These are phyloP conservation scores for Fratercula arctica DNA, from an alignment of 2,797 vertebrate species.

Conservation along the genomic window DNA sequence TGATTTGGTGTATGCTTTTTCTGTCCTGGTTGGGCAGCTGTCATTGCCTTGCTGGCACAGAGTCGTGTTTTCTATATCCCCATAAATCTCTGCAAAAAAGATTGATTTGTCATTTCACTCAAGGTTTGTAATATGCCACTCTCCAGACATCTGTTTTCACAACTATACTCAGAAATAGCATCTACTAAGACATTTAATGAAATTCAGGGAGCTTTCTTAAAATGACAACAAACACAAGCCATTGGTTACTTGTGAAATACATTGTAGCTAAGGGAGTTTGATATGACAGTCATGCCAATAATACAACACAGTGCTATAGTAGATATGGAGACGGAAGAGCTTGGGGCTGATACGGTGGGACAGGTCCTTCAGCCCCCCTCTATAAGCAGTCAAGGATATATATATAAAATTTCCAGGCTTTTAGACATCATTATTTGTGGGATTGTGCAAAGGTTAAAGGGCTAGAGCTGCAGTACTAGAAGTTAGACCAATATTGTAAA, in stretches of 20 bases:
- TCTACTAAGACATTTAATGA: not conserved
- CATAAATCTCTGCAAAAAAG: not conserved
- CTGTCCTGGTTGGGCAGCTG: not conserved
- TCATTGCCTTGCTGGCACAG: not conserved
- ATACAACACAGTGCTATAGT: not conserved
- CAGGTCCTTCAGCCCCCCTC: not conserved
- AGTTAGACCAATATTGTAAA: not conserved
- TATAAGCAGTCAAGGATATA: not conserved
- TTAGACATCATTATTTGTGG: not conserved
- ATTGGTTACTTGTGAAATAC: not conserved
- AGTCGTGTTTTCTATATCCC: not conserved
- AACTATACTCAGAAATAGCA: not conserved
- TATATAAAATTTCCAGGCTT: not conserved
- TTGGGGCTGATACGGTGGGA: not conserved
- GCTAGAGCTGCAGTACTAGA: not conserved
- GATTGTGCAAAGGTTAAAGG: not conserved
- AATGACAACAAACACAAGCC: not conserved
- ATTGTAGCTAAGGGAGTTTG: not conserved
- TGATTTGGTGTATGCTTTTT: not conserved
- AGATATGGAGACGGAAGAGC: not conserved
- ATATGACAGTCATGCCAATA: not conserved
- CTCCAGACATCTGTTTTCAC: constrained; percentile 17
- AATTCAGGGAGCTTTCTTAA: constrained; percentile 26
- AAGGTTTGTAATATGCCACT: not conserved
- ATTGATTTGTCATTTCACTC: constrained; percentile 31